A percentile compares a stretch with the other conserved stretches of the same genome.
These are phyloP conservation scores for Pitta sordida DNA, from an alignment of 2,113 vertebrate species.

Conservation along the genomic window DNA sequence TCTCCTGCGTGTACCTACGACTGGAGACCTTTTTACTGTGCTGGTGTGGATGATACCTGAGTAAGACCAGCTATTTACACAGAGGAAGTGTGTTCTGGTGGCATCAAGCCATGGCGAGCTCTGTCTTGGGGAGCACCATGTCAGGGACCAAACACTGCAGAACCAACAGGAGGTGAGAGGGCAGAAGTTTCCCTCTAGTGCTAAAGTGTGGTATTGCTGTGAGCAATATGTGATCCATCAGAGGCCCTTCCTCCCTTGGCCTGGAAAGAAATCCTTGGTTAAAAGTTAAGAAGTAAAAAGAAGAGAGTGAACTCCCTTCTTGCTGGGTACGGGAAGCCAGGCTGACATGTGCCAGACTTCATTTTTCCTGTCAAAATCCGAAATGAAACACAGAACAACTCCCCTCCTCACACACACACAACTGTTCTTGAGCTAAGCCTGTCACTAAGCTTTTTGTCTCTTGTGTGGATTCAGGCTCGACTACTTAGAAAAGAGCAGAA, in stretches of 20 bases:
- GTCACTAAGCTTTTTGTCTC: neutral
- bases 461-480: slow-evolving; percentile 75
- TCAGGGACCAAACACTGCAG: neutral
- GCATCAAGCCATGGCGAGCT: neutral
- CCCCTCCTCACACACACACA: neutral
- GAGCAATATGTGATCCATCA: neutral
- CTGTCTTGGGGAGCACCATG: neutral
- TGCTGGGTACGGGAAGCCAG: neutral
- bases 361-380: neutral
- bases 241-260: neutral
- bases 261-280: neutral
- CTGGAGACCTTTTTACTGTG: neutral
- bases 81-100: neutral
- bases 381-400: neutral
- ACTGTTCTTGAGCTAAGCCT: neutral
- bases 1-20: neutral
- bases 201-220: neutral
- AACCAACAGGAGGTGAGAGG: neutral
- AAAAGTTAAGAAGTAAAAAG: neutral
- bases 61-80: neutral
- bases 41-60: neutral
- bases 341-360: neutral
- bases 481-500: slow-evolving; percentile 91
- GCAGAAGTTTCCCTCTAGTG: slow-evolving; percentile 19
- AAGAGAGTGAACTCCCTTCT: neutral